These are phyloP conservation scores for Pseudomyrmex cubaensis DNA, from an alignment of 1,140 invertebrate genomes.

Conservation along the genomic window DNA sequence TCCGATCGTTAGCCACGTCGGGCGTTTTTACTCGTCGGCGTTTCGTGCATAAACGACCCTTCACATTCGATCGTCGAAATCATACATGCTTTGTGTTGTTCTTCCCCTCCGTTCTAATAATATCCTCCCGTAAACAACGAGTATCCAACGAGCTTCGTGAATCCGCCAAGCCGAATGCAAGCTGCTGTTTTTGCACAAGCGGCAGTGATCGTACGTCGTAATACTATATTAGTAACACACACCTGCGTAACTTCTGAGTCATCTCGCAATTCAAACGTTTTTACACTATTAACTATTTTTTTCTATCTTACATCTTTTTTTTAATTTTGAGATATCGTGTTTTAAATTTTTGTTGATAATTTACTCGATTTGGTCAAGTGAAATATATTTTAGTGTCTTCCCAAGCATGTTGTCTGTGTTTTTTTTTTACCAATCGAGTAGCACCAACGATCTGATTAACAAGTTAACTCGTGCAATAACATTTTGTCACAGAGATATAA, in stretches of 20 bases:
- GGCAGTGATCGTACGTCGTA: too few relatives aligned
- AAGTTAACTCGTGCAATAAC: neutral
- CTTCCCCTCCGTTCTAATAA: neutral
- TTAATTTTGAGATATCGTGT: too few relatives aligned
- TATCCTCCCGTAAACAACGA: neutral
- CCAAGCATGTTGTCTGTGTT: conserved; percentile 53
- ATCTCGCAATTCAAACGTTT: too few relatives aligned
- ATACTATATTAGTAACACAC: too few relatives aligned
- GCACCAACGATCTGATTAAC: neutral
- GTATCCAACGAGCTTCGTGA: neutral
- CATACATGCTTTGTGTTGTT: conserved; percentile 14
- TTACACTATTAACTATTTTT: too few relatives aligned
- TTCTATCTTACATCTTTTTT: too few relatives aligned
- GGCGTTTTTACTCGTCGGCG: neutral
- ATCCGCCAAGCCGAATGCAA: neutral
- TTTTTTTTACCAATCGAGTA: neutral
- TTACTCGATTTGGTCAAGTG: neutral
- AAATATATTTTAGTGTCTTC: conserved; percentile 9
- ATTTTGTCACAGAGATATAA: neutral
- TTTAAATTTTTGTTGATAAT: neutral
- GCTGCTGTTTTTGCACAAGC: too few relatives aligned
- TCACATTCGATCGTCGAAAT: neutral
- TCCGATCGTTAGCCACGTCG: neutral
- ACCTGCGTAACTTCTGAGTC: too few relatives aligned
- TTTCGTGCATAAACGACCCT: neutral